Base-by-base conservation (phyloP, 1,140 invertebrate genomes). In the Calephelis virginiensis region DNA sequence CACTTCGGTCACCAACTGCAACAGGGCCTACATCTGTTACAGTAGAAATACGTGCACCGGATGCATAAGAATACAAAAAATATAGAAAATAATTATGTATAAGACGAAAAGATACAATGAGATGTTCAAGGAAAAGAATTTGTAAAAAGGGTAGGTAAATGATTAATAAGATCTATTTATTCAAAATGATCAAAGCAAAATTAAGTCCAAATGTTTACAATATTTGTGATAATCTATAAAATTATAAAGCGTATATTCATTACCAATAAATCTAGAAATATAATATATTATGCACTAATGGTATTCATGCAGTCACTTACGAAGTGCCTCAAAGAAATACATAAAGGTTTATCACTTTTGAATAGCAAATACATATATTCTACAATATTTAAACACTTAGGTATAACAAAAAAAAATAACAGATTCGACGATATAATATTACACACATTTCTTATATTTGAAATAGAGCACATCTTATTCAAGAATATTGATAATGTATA, bases 1-100 rank as follows among this genome's bases (percentile, higher is more conserved):
- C 86, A 10, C 73, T 91, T 12, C 78, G 89, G 8, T 91, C 89
- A 3, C 89, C 89, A 6, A 91, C 85, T 10, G 77, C 89, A 10
- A 76, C 85, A 0, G 86, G 89, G 13, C 89, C 89, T 6, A 87
- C 89, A 38, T 89, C 89, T 12, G 89, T 91, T 0, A 91, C 89
- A 11, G 89, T 91, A 6, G 86, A 91, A 77, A 91, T 91, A 66
- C 80, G 89, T 50, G 80, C 86, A 64, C 86, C 89, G 49, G 86
- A 89, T 72, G 79, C 81, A 61, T 90, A 86, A 81, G 75, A 7
- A 48, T 70, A 17, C 28, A 8, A 61, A 64, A 8, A 12, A 38
- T 59, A n/a, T 59, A 59, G 50, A 59, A 37, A 50, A 50, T 17
- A 50, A 50, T 10, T 50, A 50, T 17, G 14, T 50, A 50, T 50